Conservation (phyloP, 92 coral and sea anemone genomes). For the Chrysogorgia sp. region DNA sequence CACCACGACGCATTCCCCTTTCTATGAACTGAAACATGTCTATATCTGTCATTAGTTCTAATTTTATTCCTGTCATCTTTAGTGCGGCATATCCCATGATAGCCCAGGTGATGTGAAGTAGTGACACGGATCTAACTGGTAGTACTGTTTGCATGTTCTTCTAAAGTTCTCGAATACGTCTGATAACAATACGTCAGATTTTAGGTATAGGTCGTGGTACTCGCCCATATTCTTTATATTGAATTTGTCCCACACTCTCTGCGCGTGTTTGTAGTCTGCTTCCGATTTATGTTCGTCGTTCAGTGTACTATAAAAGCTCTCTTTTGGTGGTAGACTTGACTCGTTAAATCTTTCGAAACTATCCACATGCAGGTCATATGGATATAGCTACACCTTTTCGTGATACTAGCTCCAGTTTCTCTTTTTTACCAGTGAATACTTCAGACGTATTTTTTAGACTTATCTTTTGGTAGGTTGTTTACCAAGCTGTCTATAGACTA, state of each 20-base stretch:
- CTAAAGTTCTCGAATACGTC: neutral
- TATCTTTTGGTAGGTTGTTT: neutral
- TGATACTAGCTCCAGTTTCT: too few species aligned
- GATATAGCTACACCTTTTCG: too few species aligned
- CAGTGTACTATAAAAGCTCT: neutral
- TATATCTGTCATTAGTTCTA: neutral
- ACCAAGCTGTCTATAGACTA: too few species aligned
- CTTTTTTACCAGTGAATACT: too few species aligned
- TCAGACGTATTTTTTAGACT: too few species aligned
- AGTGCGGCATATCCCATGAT: neutral
- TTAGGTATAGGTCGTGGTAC: neutral
- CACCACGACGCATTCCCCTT: neutral
- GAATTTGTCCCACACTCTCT: constrained; percentile 4
- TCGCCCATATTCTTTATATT: constrained; percentile 2
- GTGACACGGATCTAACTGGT: neutral
- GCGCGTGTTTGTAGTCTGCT: constrained; percentile 9
- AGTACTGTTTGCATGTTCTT: neutral
- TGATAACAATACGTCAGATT: neutral
- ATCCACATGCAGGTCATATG: too few species aligned
- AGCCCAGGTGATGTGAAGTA: neutral
- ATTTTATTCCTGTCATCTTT: neutral
- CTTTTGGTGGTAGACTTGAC: neutral
- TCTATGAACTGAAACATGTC: neutral
- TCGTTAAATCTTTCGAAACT: neutral
- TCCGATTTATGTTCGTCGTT: neutral